Evolutionary conservation across 2,113 vertebrate species (phyloP).

Genomic region (Candoia aspera): DNA sequence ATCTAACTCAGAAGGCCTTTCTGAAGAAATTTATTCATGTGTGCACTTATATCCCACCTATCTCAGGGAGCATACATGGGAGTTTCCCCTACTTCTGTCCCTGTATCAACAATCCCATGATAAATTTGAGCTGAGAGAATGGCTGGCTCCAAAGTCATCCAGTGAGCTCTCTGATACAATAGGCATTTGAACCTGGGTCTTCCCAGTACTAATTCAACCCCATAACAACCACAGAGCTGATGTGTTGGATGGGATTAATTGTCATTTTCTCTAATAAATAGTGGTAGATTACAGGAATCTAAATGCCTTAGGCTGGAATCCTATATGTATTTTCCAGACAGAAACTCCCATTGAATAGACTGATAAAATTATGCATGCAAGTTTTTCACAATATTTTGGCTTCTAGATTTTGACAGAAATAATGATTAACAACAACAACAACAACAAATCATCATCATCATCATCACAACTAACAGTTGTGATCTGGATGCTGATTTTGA

Average conservation of each 20-base stretch:
- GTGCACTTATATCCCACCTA: not conserved
- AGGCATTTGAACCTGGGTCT: not conserved
- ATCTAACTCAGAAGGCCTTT: not conserved
- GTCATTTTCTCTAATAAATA: not conserved
- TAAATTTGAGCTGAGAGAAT: not conserved
- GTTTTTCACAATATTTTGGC: slow-evolving; percentile 16
- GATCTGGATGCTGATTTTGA: slow-evolving; percentile 47
- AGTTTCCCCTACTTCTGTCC: not conserved
- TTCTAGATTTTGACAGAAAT: not conserved
- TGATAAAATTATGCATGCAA: not conserved
- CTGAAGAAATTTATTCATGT: not conserved
- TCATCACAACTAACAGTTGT: slow-evolving; percentile 9
- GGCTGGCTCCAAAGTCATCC: not conserved
- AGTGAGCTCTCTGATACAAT: not conserved
- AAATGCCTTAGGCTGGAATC: not conserved
- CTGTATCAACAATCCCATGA: not conserved
- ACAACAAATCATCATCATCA: too few relatives aligned
- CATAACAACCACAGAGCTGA: not conserved
- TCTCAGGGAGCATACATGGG: not conserved
- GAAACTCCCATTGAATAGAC: not conserved
- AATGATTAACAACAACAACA: not conserved
- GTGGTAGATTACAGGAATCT: not conserved
- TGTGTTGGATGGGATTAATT: not conserved
- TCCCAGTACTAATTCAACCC: not conserved
- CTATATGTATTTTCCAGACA: not conserved